Evolutionary conservation across 2,113 vertebrate genomes (phyloP), one percentile per base, ranked within the genome.

Genomic region (Lophura nycthemera): DNA sequence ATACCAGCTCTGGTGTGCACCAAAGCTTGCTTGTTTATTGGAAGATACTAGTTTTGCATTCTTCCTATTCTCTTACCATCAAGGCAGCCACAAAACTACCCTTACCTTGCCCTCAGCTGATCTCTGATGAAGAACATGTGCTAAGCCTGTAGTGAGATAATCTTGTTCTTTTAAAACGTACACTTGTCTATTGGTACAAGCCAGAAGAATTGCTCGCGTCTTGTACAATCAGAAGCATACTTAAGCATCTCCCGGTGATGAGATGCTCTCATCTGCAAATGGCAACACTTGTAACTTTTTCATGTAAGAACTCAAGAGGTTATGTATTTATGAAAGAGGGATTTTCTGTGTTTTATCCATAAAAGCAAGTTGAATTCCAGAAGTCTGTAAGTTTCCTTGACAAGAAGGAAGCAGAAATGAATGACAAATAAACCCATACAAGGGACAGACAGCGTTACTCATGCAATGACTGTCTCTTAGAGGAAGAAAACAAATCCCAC

Each of bases 391-490:
- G 50, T 10, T 90, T 92, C 74, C 88, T 67, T 89, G 75, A 59
- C 87, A 92, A 65, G 24, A 86, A 92, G 95, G 96, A 97, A 96
- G 67, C 47, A 74, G 43, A 90, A 95, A 92, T 82, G 86, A 97
- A 97, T 90, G 96, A 93, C 71, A 87, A 40, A 52, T 72, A 76
- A 69, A 83, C 61, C 54, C 54, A 30, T 54, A 40, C 70, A 88
- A 36, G 64, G 70, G 89, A 89, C 88, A 69, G 40, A 89, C 89
- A 75, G 43, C 24, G 65, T 93, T 94, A 94, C 54, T 95, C 93
- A 94, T 52, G 73, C 84, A 90, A 75, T 82, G 87, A 50, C 88
- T 85, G 63, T 95, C 30, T 11, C 89, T 81, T 83, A 74, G 93
- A 86, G 95, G 47, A 83, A 45, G 64, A 19, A 7, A 38, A 40